Percentiles rank a stretch among this genome's conserved stretches.
phyloP scores from a whole-genome alignment of 2,113 vertebrate species.

The Psephotus haematonotus region DNA sequence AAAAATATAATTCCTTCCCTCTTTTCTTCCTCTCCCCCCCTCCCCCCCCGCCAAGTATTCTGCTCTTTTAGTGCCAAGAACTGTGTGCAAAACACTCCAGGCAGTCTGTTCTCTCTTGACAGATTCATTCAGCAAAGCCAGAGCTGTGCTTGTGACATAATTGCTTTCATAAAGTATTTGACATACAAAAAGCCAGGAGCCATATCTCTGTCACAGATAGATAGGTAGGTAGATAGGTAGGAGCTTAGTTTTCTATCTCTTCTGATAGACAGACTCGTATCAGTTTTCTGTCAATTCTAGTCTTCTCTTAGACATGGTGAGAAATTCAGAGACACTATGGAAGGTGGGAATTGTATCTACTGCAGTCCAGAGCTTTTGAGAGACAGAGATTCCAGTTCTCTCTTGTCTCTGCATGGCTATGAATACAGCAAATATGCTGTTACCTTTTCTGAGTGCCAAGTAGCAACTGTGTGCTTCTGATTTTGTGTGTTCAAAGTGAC shows the following conservation, averaged over 20 bases:
- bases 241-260: conserved; percentile 24
- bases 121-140: conserved; percentile 63
- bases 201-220: conserved; percentile 29
- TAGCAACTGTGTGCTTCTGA: background rate
- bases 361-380: background rate
- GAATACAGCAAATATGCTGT: background rate
- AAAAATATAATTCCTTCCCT: background rate
- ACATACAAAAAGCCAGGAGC: conserved; percentile 41
- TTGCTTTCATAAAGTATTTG: conserved; percentile 50
- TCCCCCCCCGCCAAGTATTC: background rate
- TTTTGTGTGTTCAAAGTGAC: background rate
- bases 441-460: background rate
- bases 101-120: conserved; percentile 42
- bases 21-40: background rate
- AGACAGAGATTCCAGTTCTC: background rate
- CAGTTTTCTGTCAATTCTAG: conserved; percentile 32
- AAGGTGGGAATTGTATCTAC: background rate
- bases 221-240: background rate
- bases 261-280: conserved; percentile 19
- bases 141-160: conserved; percentile 52
- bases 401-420: background rate
- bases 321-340: background rate
- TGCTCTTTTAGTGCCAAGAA: conserved; percentile 54
- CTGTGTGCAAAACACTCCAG: conserved; percentile 44
- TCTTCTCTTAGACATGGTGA: background rate